These are phyloP conservation scores for Schizopygopsis malacanthus DNA, from an alignment of 2,797 vertebrate species.

Conservation along the genomic window DNA sequence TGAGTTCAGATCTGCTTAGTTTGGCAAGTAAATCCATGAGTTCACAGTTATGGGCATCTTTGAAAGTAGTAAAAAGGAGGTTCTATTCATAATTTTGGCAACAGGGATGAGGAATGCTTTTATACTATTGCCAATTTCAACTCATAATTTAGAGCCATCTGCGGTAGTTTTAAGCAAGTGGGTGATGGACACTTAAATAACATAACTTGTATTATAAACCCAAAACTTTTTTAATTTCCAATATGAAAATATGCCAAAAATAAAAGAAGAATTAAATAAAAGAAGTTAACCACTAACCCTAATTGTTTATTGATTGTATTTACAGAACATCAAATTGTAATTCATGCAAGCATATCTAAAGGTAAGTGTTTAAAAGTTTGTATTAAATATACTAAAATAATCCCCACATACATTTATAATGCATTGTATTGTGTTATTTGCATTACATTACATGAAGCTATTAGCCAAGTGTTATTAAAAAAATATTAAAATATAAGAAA, in stretches of 20 bases:
- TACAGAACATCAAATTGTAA: background rate
- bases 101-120: conserved; percentile 60
- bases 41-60: conserved; percentile 65
- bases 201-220: conserved; percentile 63
- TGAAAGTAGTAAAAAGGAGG: conserved; percentile 63
- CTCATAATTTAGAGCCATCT: conserved; percentile 74
- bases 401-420: background rate
- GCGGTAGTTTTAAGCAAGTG: conserved; percentile 67
- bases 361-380: background rate
- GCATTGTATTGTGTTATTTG: background rate
- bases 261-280: background rate
- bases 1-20: conserved; percentile 29
- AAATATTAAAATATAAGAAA: no score
- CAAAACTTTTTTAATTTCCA: conserved; percentile 19
- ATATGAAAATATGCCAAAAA: background rate
- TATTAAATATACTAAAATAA: background rate
- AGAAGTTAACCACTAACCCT: background rate
- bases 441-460: no score
- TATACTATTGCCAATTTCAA: conserved; percentile 68
- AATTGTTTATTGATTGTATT: background rate
- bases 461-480: background rate
- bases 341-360: background rate
- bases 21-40: conserved; percentile 63
- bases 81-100: conserved; percentile 56
- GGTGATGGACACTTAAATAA: conserved; percentile 59